Evolutionary conservation across 2,113 vertebrate species (phyloP).

Genomic region (Vireo altiloquus): DNA sequence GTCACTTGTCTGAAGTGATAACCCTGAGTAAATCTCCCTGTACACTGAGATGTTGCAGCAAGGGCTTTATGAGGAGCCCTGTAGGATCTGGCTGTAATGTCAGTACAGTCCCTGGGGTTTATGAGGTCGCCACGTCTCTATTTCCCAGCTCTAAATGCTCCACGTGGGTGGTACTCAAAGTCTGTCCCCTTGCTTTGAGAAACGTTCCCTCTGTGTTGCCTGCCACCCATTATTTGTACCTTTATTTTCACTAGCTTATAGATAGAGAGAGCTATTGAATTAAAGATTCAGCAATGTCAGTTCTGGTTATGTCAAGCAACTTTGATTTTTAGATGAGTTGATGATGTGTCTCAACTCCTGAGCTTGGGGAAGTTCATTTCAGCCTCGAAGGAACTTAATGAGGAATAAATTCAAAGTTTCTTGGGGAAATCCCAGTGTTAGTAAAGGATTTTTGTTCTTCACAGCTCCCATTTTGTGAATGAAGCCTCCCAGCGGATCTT

Average conservation of each 20-base stretch:
- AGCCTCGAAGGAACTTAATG: background rate
- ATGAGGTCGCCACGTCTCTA: background rate
- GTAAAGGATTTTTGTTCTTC: background rate
- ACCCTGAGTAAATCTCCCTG: background rate
- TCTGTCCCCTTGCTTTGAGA: background rate
- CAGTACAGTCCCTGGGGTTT: background rate
- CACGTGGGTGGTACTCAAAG: background rate
- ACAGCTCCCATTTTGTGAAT: background rate
- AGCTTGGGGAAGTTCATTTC: background rate
- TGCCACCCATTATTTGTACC: background rate
- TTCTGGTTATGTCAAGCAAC: background rate
- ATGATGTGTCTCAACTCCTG: background rate
- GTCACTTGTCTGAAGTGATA: background rate
- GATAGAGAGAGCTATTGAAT: background rate
- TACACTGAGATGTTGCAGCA: background rate
- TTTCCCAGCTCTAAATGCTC: background rate
- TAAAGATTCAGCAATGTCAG: background rate
- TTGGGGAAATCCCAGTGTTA: background rate
- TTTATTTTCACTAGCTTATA: background rate
- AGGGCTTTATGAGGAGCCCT: background rate
- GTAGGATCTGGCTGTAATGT: background rate
- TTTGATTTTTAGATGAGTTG: background rate
- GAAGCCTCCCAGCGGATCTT: background rate
- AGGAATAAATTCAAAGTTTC: background rate
- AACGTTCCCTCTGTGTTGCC: background rate